Evolutionary conservation across 2,888 invertebrate species (phyloP).

Genomic region (Synergus laeviventris): DNA sequence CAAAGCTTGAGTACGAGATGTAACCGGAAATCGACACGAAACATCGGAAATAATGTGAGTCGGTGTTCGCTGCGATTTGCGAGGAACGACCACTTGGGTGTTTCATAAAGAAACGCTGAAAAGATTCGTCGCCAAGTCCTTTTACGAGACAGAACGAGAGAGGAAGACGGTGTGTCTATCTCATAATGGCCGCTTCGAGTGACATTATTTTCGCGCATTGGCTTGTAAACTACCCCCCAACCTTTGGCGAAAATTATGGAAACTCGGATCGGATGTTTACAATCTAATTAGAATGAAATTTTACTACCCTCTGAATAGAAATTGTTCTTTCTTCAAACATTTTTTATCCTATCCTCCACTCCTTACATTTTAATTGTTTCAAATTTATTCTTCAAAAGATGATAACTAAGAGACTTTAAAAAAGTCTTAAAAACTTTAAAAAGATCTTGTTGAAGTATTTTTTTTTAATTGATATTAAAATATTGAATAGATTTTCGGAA

Average conservation of each 20-base stretch:
- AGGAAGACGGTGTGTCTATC: slow-evolving; percentile 51
- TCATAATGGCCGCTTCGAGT: slow-evolving; percentile 58
- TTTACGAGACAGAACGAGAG: slow-evolving; percentile 56
- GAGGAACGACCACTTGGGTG: slow-evolving; percentile 39
- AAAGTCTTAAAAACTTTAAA: no score
- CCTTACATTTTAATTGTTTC: no score
- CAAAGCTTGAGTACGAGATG: slow-evolving; percentile 27
- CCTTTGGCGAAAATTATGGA: slow-evolving; percentile 19
- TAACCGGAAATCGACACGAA: slow-evolving; percentile 44
- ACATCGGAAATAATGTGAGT: slow-evolving; percentile 46
- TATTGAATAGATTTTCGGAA: no score
- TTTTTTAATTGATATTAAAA: no score
- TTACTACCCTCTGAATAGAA: background rate
- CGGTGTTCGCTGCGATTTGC: slow-evolving; percentile 42
- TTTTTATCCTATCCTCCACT: no score
- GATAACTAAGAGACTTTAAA: no score
- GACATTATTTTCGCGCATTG: slow-evolving; percentile 38
- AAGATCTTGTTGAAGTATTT: no score
- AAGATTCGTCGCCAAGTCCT: slow-evolving; percentile 63
- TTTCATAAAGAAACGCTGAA: slow-evolving; percentile 56
- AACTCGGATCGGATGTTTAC: background rate
- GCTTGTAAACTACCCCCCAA: slow-evolving; percentile 13
- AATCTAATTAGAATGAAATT: background rate
- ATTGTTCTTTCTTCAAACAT: background rate
- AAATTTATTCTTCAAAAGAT: no score